Evolutionary conservation across 2,797 vertebrate species (phyloP).

Genomic region (Hydrocynus forskahlii): DNA sequence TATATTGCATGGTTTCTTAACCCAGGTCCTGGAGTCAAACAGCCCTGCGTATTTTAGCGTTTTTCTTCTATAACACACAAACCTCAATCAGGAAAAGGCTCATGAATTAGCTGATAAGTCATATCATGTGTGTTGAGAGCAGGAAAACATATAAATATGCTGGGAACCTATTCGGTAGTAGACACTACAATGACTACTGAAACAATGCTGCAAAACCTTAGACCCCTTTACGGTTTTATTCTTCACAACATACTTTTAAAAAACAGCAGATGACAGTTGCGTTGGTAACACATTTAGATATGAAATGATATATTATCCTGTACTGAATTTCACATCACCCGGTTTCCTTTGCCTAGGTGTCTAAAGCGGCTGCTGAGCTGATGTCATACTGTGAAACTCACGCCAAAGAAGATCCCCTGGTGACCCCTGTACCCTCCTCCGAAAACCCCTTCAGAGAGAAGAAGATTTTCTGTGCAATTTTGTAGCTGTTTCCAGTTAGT

Average conservation of each 20-base stretch:
- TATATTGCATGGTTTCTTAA: background rate
- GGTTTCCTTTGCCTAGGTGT: constrained; percentile 74
- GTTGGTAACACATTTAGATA: background rate
- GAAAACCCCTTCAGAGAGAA: constrained; percentile 83
- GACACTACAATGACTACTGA: background rate
- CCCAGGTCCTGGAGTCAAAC: too few species aligned
- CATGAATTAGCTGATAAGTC: too few species aligned
- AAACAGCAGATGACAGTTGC: background rate
- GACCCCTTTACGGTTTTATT: background rate
- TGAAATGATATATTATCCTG: constrained; percentile 6
- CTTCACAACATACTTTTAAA: too few species aligned
- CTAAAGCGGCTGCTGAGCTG: constrained; percentile 88
- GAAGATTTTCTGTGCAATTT: constrained; percentile 79
- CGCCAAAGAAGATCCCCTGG: constrained; percentile 87
- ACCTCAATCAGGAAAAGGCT: too few species aligned
- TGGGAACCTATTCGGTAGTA: too few species aligned
- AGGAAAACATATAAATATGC: too few species aligned
- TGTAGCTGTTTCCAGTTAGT: constrained; percentile 39
- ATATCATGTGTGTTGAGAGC: too few species aligned
- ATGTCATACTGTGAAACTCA: constrained; percentile 87
- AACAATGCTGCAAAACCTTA: background rate
- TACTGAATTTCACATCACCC: background rate
- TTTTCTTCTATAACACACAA: too few species aligned
- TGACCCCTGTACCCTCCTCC: constrained; percentile 73
- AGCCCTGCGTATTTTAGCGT: too few species aligned